Conservation (phyloP, 2,797 vertebrate species). For the Bryconaethiops microstoma region DNA sequence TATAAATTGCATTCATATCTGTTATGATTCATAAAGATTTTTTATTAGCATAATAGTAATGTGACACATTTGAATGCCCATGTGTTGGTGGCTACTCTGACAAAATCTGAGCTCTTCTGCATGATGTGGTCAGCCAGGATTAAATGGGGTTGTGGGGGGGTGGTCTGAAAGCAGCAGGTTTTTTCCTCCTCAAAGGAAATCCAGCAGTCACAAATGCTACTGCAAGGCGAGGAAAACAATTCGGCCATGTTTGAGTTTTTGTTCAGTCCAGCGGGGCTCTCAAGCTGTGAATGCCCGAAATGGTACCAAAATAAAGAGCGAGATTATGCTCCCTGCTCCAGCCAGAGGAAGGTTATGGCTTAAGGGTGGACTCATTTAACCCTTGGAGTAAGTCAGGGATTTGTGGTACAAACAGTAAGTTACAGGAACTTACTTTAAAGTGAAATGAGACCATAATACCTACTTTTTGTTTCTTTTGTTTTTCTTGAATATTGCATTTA, state of each 20-base stretch:
- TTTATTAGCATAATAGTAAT: neutral
- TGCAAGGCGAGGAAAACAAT: constrained; percentile 44
- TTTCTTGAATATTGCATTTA: neutral
- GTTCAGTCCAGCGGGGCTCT: constrained; percentile 41
- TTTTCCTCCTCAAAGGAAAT: constrained; percentile 36
- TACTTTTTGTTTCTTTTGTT: neutral
- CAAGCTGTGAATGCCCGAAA: constrained; percentile 43
- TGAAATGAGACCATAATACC: neutral
- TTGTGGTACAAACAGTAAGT: neutral
- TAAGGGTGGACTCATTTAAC: constrained; percentile 31
- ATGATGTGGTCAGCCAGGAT: constrained; percentile 20
- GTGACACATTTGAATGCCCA: neutral
- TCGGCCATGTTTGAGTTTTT: constrained; percentile 38
- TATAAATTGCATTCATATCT: neutral
- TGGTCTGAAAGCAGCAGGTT: constrained; percentile 21
- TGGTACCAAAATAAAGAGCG: constrained; percentile 48
- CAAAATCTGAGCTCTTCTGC: constrained; percentile 1
- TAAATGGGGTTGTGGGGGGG: neutral
- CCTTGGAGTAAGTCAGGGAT: constrained; percentile 16
- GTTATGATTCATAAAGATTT: too few relatives aligned
- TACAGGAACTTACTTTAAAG: neutral
- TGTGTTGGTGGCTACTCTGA: constrained; percentile 14
- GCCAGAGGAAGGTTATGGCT: constrained; percentile 25
- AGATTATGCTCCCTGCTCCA: constrained; percentile 33
- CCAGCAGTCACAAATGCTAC: constrained; percentile 39